Base-by-base conservation (phyloP, 92 coral and sea anemone species). In the Porites rus region DNA sequence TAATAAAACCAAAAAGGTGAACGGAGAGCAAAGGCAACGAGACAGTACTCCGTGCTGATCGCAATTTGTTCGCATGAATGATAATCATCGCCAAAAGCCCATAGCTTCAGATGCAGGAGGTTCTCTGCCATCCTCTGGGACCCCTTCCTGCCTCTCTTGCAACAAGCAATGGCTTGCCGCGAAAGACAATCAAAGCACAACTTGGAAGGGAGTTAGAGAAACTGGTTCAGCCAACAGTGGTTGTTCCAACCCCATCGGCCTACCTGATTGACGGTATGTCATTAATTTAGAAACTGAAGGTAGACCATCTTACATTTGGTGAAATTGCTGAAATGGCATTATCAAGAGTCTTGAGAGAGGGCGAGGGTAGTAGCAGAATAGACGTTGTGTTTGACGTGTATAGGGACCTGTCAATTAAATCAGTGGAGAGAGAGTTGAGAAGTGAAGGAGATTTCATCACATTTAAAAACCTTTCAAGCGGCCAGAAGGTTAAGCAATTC, bases 251-350 rank as follows among this genome's bases (percentile, higher is more conserved):
- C 56, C 59, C 80, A 24, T 28, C 80, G 31, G 80, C 20, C 14
- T 75, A 43, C 61, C 10, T 65, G 69, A 1, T 84, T 24, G 70
- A 86, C 53, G 84, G 77, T 72, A 86, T 86, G 83, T 74, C 84
- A 31, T 56, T 75, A 25, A 43, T 75, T 75, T 84, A 85, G 84
- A 85, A 65, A 51, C 22, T 85, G 58, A 76, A 86, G 75, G 63
- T 86, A 52, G 75, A 65, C 75, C 50, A 51, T 38, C 69, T 61
- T 5, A 86, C 84, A 13, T 86, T 86, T 46, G 89, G 89, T 31
- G 84, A 86, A 28, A 78, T 86, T 50, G 89, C 77, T 28, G 83
- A 86, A 46, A 53, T 53, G 5, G 69, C 82, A 58, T 65, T 86
- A 64, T 51, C 66, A 20, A 77, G 73, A 61, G 80, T 86, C 21